phyloP scores from a whole-genome alignment of 1,140 invertebrate species.

The Mylabris phalerata region DNA sequence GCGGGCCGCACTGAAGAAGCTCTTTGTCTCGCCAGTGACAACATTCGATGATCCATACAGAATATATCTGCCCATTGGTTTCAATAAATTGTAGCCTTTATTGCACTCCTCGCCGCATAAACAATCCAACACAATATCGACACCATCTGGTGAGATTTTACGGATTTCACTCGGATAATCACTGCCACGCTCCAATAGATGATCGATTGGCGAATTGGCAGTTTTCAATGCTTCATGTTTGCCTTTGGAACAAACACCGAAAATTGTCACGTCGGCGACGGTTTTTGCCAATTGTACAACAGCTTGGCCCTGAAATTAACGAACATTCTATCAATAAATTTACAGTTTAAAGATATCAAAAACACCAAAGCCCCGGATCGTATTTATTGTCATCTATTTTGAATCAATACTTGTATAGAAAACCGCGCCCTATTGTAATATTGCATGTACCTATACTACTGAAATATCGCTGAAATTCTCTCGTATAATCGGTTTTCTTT shows the following conservation, averaged over 20 bases:
- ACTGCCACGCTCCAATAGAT: constrained; percentile 65
- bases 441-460: too few species aligned
- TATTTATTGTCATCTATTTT: too few species aligned
- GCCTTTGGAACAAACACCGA: constrained; percentile 75
- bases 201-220: constrained; percentile 60
- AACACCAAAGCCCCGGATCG: not conserved
- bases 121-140: constrained; percentile 83
- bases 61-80: constrained; percentile 85
- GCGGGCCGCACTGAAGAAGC: constrained; percentile 79
- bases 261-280: constrained; percentile 72
- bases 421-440: too few species aligned
- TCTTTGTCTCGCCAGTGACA: constrained; percentile 81
- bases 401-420: too few species aligned
- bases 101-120: constrained; percentile 84
- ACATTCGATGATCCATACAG: constrained; percentile 81
- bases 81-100: constrained; percentile 73
- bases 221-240: constrained; percentile 77
- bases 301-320: constrained; percentile 64
- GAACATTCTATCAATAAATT: not conserved
- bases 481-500: too few species aligned
- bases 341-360: too few species aligned
- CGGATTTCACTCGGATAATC: constrained; percentile 79
- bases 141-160: constrained; percentile 71
- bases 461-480: too few species aligned
- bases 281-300: constrained; percentile 74